These are phyloP conservation scores for Puffinus mauretanicus DNA, from an alignment of 2,113 vertebrate genomes.

Conservation along the genomic window DNA sequence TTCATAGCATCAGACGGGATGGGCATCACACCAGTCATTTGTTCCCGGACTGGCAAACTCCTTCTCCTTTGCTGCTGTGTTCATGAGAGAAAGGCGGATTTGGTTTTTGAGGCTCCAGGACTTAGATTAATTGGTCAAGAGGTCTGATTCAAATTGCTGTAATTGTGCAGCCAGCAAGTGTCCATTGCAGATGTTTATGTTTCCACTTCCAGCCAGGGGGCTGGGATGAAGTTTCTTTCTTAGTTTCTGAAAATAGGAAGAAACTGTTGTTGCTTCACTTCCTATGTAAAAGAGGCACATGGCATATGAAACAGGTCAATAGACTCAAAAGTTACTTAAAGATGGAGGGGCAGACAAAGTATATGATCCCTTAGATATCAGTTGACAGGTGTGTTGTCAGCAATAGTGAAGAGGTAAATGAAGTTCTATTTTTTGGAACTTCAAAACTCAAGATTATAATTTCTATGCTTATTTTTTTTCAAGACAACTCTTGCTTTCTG, in stretches of 20 bases:
- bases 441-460: background rate
- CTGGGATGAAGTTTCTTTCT: background rate
- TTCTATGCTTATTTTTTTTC: background rate
- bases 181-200: background rate
- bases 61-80: background rate
- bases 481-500: background rate
- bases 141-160: background rate
- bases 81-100: background rate
- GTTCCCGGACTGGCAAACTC: background rate
- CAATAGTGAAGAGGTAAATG: background rate
- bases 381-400: background rate
- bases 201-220: background rate
- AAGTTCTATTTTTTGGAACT: background rate
- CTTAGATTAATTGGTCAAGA: background rate
- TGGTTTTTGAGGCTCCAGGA: background rate
- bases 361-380: background rate
- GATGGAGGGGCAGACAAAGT: background rate
- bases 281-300: background rate
- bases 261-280: background rate
- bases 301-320: background rate
- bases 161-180: background rate
- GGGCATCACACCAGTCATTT: background rate
- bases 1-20: background rate
- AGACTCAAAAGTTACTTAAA: background rate
- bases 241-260: background rate